Base-by-base conservation (phyloP, 1,140 invertebrate species). In the Cherax quadricarinatus region DNA sequence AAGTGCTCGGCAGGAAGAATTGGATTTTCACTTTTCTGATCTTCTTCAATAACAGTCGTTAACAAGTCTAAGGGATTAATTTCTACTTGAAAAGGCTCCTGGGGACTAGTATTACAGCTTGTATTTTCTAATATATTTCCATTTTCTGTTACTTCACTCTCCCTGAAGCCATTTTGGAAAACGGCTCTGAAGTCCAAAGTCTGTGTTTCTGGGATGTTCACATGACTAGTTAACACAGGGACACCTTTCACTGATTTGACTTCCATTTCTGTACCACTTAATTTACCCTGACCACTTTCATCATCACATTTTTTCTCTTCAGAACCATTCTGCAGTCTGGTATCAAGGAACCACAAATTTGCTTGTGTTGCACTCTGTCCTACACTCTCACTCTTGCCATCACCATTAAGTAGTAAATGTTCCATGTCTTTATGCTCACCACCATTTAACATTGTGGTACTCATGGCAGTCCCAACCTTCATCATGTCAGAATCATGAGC, bases 1-100 rank as follows among this genome's bases (percentile, higher is more conserved):
- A 93, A 93, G 92, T 93, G 93, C 51, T 93, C 86, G 2, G 93
- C 85, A 12, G 91, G 93, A 41, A 93, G 80, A 81, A 93, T 82
- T 49, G 93, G 93, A 48, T 93, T 90, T 16, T 89, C 85, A 80
- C 91, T 93, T 30, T 86, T 87, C 75, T 92, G 88, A 70, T 93
- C 93, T 82, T 93, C 93, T 57, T 93, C 93, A 21, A 93, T 92
- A 14, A 92, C 88, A 24, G 88, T 93, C 1, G 93, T 90, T 10
- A 93, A 87, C 16, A 93, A 62, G 49, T 92, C 93, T 70, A 93
- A 60, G 4, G 93, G 93, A 57, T 93, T 92, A 18, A 93, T 85
- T 57, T 93, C 93, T 10, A 92, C 92, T 30, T 88, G 88, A 51
- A 88, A 49, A 66, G 73, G 30, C 60, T 78, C 87, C 1, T 79